Conservation (phyloP, 2,113 vertebrate genomes). For the Actinemys pallida region DNA sequence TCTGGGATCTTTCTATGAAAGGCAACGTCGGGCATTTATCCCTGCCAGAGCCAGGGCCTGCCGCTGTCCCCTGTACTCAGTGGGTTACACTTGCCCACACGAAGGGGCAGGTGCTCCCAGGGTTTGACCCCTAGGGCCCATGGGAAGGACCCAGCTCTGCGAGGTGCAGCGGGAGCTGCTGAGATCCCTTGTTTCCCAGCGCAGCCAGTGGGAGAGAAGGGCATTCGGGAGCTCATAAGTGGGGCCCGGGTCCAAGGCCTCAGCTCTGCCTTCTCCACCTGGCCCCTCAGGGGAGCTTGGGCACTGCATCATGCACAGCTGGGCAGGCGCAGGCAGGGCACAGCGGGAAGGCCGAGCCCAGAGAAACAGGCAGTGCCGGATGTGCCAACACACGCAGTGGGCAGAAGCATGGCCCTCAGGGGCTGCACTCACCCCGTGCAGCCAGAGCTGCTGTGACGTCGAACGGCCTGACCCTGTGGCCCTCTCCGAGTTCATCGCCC, state of each 20-base stretch:
- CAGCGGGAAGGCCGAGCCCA: too few species aligned
- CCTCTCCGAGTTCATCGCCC: background rate
- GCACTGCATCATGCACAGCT: background rate
- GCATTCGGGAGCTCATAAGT: too few species aligned
- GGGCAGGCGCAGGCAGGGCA: too few species aligned
- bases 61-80: background rate
- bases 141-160: too few species aligned
- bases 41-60: background rate
- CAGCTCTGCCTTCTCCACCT: fast-evolving
- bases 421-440: too few species aligned
- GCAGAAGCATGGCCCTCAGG: too few species aligned
- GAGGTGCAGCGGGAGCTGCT: background rate
- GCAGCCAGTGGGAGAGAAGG: background rate
- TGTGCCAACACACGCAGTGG: too few species aligned
- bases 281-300: fast-evolving
- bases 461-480: too few species aligned
- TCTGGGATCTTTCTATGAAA: background rate
- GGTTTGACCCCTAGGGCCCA: too few species aligned
- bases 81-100: background rate
- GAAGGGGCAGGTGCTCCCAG: too few species aligned
- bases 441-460: too few species aligned
- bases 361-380: too few species aligned
- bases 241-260: background rate
- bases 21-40: background rate
- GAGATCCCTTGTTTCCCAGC: background rate